phyloP scores from a whole-genome alignment of 2,888 invertebrate species.

The Bellardia bayeri region DNA sequence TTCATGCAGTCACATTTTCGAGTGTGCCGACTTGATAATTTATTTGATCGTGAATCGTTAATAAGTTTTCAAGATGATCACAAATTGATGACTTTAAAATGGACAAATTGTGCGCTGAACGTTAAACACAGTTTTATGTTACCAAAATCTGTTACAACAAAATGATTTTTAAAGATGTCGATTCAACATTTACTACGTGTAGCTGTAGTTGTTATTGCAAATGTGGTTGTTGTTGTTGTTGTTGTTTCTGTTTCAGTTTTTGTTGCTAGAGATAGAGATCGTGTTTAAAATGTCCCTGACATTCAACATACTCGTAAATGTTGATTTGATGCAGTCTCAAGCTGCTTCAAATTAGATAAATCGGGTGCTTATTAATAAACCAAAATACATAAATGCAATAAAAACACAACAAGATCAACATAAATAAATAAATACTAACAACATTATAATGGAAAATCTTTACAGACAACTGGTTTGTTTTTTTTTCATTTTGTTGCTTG shows the following conservation, averaged over 20 bases:
- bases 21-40: neutral
- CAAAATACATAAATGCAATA: neutral
- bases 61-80: conserved; percentile 14
- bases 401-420: conserved; percentile 2
- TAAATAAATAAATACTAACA: neutral
- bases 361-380: conserved; percentile 31
- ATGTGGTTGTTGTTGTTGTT: neutral
- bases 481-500: neutral
- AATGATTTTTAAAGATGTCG: conserved; percentile 2
- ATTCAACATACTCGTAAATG: conserved; percentile 69
- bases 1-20: neutral
- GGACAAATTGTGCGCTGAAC: conserved; percentile 52
- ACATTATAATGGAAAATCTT: conserved; percentile 38
- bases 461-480: conserved; percentile 42
- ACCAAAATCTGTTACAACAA: conserved; percentile 22
- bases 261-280: conserved; percentile 39
- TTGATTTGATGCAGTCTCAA: conserved; percentile 42
- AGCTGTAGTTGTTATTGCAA: conserved; percentile 18
- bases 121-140: neutral
- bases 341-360: conserved; percentile 40
- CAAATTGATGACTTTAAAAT: conserved; percentile 51
- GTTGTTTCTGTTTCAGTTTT: neutral
- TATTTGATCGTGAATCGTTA: conserved; percentile 13
- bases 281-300: conserved; percentile 73
- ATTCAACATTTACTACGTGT: conserved; percentile 41